These are phyloP conservation scores for Phoxinus phoxinus DNA, from an alignment of 2,113 vertebrate species.

Conservation along the genomic window DNA sequence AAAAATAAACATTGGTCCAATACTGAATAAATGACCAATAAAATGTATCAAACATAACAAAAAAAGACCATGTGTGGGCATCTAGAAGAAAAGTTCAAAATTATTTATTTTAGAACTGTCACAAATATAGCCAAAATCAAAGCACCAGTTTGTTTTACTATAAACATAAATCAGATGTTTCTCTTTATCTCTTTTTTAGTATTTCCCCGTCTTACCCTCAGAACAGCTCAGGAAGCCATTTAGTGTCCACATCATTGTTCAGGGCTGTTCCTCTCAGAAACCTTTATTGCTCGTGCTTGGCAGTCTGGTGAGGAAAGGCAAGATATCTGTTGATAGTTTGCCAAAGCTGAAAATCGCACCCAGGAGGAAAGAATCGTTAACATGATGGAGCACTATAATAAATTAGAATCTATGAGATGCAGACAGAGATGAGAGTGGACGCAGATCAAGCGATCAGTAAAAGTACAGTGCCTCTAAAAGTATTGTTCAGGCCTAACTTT, in stretches of 20 bases:
- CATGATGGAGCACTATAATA: conserved; percentile 70
- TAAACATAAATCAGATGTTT: conserved; percentile 65
- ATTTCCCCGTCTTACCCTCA: conserved; percentile 49
- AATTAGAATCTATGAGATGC: conserved; percentile 52
- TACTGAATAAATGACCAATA: too few relatives aligned
- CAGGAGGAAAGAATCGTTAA: conserved; percentile 65
- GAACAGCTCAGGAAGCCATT: conserved; percentile 71
- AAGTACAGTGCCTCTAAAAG: not conserved
- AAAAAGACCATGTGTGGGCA: too few relatives aligned
- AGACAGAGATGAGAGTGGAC: conserved; percentile 55
- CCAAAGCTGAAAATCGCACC: conserved; percentile 64
- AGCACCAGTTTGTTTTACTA: not conserved
- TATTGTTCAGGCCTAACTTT: not conserved
- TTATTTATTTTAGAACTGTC: not conserved
- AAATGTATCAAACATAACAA: too few relatives aligned
- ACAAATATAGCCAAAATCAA: not conserved
- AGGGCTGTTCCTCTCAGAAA: conserved; percentile 69
- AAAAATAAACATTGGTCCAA: too few relatives aligned
- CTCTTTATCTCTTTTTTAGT: conserved; percentile 27
- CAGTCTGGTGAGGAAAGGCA: conserved; percentile 63
- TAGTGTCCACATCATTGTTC: conserved; percentile 69
- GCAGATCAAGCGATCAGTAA: conserved; percentile 41
- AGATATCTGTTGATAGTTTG: conserved; percentile 71
- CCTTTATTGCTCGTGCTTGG: conserved; percentile 68
- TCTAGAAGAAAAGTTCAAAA: too few relatives aligned